Percentiles rank a stretch among this genome's conserved stretches.
Conservation (phyloP, 2,113 vertebrate genomes). For the Mus pahari region DNA sequence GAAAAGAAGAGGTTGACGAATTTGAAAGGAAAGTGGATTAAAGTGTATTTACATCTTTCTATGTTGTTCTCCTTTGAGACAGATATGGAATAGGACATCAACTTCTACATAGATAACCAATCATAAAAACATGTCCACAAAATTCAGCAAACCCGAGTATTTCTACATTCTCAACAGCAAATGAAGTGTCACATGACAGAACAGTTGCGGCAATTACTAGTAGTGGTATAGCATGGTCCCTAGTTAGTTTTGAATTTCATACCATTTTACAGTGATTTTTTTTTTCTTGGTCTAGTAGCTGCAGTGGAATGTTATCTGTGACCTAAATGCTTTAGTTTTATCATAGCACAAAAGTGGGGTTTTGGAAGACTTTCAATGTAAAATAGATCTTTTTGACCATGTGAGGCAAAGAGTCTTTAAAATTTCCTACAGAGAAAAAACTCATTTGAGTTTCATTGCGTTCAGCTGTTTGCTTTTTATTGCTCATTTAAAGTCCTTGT, state of each 20-base stretch:
- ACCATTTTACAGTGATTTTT: too few species aligned
- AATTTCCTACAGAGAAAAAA: background rate
- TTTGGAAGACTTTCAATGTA: background rate
- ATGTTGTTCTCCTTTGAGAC: background rate
- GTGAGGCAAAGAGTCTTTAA: background rate
- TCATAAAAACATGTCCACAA: background rate
- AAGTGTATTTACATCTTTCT: background rate
- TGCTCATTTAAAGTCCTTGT: background rate
- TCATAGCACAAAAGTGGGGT: background rate
- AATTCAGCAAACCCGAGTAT: background rate
- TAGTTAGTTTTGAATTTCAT: background rate
- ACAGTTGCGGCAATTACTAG: background rate
- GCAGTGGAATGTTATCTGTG: background rate
- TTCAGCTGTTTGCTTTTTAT: background rate
- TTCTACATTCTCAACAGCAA: background rate
- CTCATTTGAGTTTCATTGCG: background rate
- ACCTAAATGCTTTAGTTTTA: background rate
- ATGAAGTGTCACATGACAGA: background rate
- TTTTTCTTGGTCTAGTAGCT: background rate
- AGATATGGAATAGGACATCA: background rate
- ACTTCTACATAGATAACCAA: background rate
- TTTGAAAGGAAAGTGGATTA: background rate
- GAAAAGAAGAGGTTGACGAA: background rate
- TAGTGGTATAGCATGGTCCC: background rate
- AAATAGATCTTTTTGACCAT: background rate